Evolutionary conservation across 2,888 invertebrate genomes (phyloP), one percentile per base, ranked within the genome.

Genomic region (Meloe dianella): DNA sequence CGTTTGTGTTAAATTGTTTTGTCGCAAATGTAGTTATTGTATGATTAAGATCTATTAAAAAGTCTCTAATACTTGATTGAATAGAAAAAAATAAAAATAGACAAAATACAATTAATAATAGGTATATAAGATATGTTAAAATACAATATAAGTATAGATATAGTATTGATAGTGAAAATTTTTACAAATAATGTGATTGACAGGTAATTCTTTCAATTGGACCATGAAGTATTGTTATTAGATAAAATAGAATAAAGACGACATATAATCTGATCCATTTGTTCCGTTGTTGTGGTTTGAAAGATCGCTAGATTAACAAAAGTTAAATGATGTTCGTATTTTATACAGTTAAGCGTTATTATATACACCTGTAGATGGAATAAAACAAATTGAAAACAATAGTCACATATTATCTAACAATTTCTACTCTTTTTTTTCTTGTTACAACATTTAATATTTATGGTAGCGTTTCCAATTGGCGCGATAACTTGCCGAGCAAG

Each of bases 251-350:
- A 2, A 24, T 7, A 24, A 54, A 54, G 66, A 69, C 66, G 69
- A 71, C 68, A 62, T 67, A 70, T 71, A 71, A 74, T 73, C 74
- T 74, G 74, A 73, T 74, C 72, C 68, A 68, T 71, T 69, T 68
- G 67, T 65, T 60, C 65, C 38, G 27, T 41, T 41, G 54, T 54
- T 24, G 62, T 62, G 68, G 64, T 65, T 67, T 58, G 27, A 61
- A 64, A 63, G 61, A 20, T 54, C 14, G 35, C 29, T 54, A 47
- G 47, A 61, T 60, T 38, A 57, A 63, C 41, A 60, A 59, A 62
- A 58, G 57, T 24, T 51, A 62, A 63, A 63, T 60, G 57, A 60
- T 61, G 63, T 61, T 67, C 47, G 47, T 61, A 60, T 57, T 68
- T 41, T 65, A 57, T 62, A 68, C 68, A 68, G 68, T 68, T 68